phyloP scores from a whole-genome alignment of 1,140 invertebrate genomes.

The Drosophila athabasca region DNA sequence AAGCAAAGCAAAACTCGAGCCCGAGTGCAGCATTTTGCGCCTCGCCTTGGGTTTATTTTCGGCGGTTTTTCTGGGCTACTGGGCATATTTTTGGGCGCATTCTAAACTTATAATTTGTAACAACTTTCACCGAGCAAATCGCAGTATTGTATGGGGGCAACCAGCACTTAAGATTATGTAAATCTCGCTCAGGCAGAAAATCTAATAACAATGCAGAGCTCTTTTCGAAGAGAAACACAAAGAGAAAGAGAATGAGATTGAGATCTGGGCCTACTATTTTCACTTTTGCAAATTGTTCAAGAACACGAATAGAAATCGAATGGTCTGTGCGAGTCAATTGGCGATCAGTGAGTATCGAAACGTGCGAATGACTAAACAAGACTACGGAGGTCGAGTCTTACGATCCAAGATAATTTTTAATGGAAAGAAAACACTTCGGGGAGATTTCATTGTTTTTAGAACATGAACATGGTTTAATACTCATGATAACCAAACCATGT shows the following conservation, averaged over 20 bases:
- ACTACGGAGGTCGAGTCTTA: not conserved
- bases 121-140: constrained; percentile 64
- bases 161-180: constrained; percentile 65
- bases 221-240: not conserved
- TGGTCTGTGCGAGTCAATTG: constrained; percentile 43
- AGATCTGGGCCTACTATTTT: constrained; percentile 57
- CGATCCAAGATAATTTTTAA: not conserved
- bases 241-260: constrained; percentile 34
- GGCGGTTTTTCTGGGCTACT: constrained; percentile 50
- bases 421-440: not conserved
- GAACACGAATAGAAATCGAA: constrained; percentile 70
- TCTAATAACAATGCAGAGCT: constrained; percentile 41
- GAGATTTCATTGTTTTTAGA: not conserved
- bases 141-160: constrained; percentile 13
- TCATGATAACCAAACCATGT: not conserved
- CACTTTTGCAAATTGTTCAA: constrained; percentile 72
- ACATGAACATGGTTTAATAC: not conserved
- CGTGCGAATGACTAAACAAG: constrained; percentile 42
- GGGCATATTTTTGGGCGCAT: constrained; percentile 63
- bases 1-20: constrained; percentile 4
- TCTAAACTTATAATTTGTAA: constrained; percentile 75
- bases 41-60: constrained; percentile 16
- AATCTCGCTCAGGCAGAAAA: constrained; percentile 46
- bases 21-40: constrained; percentile 39
- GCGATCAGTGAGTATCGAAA: constrained; percentile 39